Evolutionary conservation across 2,888 invertebrate species (phyloP).

Genomic region (Rotaria sp.): DNA sequence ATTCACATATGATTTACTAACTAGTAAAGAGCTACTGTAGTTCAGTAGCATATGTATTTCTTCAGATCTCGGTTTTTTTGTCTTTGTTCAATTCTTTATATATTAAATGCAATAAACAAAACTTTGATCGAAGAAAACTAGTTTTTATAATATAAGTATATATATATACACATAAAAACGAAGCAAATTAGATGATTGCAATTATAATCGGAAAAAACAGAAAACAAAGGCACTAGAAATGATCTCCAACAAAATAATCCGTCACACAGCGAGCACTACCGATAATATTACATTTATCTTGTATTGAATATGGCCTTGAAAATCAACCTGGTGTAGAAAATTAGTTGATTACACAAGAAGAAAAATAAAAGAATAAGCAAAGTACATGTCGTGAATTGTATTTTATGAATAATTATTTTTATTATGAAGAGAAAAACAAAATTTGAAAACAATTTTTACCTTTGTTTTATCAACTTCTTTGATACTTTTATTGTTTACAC

Average conservation of each 20-base stretch:
- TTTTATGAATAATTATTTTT: too few species aligned
- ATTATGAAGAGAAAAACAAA: not conserved
- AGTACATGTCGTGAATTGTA: not conserved
- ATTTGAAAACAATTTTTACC: not conserved
- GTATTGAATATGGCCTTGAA: not conserved
- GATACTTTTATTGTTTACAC: not conserved
- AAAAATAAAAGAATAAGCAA: not conserved
- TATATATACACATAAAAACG: not conserved
- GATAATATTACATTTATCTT: not conserved
- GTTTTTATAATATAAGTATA: not conserved
- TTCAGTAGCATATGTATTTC: too few species aligned
- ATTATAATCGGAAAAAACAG: not conserved
- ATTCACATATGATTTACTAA: too few species aligned
- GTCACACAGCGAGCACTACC: not conserved
- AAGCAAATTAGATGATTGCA: conserved; percentile 2
- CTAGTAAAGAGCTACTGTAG: too few species aligned
- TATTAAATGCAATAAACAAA: not conserved
- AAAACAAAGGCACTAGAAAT: not conserved
- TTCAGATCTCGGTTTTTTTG: too few species aligned
- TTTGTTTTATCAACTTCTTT: not conserved
- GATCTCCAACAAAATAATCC: conserved; percentile 8
- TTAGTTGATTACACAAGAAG: not conserved
- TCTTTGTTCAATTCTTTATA: not conserved
- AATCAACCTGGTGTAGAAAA: not conserved
- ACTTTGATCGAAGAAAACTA: not conserved